Base-by-base conservation (phyloP, 2,113 vertebrate genomes). In the Hemiprocne comata region DNA sequence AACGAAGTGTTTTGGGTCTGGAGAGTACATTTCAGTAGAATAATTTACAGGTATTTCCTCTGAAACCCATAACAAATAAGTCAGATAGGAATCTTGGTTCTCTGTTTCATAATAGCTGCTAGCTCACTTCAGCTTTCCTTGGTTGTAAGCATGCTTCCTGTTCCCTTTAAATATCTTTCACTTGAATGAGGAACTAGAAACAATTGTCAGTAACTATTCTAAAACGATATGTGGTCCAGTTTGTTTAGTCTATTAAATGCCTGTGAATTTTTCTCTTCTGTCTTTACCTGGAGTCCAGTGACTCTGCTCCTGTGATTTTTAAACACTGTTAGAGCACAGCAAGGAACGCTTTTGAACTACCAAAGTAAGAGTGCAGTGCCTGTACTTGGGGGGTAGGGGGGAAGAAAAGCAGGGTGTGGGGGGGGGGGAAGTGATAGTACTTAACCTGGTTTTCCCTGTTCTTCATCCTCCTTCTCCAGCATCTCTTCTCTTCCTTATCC, bases 141-240 rank as follows among this genome's bases (percentile, higher is more conserved):
- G 79, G 65, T 94, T 96, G 89, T 91, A 81, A 42, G 44, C 79
- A 90, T 87, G 26, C 76, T 94, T 96, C 93, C 90, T 95, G 93
- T 86, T 96, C 86, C 69, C 92, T 95, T 84, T 86, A 74, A 93
- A 88, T 88, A 75, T 33, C 13, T 90, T 87, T 73, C 66, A 82
- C 46, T 87, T 92, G 55, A 74, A 71, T 65, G 19, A 81, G 60
- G 44, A 90, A 72, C 80, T 67, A 78, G 53, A 86, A 96, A 94
- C 95, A 96, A 94, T 90, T 92, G 93, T 80, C 91, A 92, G 34
- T 93, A 81, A 74, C 51, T 79, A 5, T 91, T 83, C 57, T 96
- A 70, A 90, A 67, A 69, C 31, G 11, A 1, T 74, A 36, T 40
- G 33, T 18, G 62, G 55, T 33, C 38, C 60, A 31, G 26, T 44